phyloP scores from a whole-genome alignment of 2,113 vertebrate species.

The Myrmecobius fasciatus region DNA sequence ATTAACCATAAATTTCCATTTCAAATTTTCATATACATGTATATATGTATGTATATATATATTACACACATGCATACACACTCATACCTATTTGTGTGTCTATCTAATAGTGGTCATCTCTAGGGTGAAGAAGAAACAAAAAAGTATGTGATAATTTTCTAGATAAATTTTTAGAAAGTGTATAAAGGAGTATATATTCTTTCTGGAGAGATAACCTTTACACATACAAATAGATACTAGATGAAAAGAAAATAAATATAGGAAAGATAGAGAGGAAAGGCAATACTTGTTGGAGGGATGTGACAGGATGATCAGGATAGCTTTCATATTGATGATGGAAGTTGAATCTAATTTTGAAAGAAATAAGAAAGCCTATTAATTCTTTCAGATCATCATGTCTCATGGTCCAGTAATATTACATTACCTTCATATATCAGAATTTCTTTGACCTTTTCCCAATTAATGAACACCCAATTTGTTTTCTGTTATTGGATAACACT shows the following conservation, averaged over 20 bases:
- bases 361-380: background rate
- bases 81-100: too few relatives aligned
- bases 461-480: background rate
- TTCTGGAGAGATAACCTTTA: background rate
- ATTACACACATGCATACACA: too few relatives aligned
- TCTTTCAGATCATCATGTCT: background rate
- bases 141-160: too few relatives aligned
- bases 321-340: background rate
- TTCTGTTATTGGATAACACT: background rate
- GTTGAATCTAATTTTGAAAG: background rate
- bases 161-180: too few relatives aligned
- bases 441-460: background rate
- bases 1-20: too few relatives aligned
- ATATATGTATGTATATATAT: too few relatives aligned
- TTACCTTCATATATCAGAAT: background rate
- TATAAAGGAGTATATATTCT: background rate
- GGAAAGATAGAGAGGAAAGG: background rate
- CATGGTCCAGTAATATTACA: background rate
- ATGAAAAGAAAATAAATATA: background rate
- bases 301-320: background rate
- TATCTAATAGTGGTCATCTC: too few relatives aligned
- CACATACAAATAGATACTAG: background rate
- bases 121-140: too few relatives aligned
- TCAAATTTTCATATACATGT: too few relatives aligned
- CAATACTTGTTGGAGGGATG: background rate